Conservation (phyloP, 2,888 invertebrate species). For the Notodonta dromedarius region DNA sequence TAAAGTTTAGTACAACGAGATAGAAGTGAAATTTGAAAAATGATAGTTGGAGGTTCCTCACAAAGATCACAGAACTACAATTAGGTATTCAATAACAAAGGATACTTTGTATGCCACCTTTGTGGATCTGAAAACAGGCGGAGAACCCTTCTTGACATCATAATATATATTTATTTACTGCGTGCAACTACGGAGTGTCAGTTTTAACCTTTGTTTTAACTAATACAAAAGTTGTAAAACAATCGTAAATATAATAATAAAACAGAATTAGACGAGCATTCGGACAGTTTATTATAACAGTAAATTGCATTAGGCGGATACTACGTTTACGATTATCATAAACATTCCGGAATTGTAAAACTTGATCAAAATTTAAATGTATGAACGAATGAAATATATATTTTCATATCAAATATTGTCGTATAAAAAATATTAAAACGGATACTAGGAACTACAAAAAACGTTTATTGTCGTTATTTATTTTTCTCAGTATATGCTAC, state of each 20-base stretch:
- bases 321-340: neutral
- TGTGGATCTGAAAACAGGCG: neutral
- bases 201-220: conserved; percentile 19
- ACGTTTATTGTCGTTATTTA: no score
- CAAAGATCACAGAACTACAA: no score
- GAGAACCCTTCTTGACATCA: conserved; percentile 10
- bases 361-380: no score
- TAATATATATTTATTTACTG: conserved; percentile 27
- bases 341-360: neutral
- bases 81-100: no score
- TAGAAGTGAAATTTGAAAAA: no score
- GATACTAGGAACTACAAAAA: no score
- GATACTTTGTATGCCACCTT: neutral
- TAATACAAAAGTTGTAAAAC: conserved; percentile 33
- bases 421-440: no score
- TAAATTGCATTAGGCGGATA: conserved; percentile 2
- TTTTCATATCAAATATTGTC: no score
- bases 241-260: conserved; percentile 24
- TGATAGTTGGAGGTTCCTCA: no score
- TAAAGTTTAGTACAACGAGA: no score
- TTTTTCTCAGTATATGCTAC: no score
- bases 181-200: conserved; percentile 16
- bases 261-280: neutral
- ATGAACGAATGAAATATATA: no score
- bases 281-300: neutral